These are phyloP conservation scores for Drosophila anceps DNA, from an alignment of 2,888 invertebrate species.

Conservation along the genomic window DNA sequence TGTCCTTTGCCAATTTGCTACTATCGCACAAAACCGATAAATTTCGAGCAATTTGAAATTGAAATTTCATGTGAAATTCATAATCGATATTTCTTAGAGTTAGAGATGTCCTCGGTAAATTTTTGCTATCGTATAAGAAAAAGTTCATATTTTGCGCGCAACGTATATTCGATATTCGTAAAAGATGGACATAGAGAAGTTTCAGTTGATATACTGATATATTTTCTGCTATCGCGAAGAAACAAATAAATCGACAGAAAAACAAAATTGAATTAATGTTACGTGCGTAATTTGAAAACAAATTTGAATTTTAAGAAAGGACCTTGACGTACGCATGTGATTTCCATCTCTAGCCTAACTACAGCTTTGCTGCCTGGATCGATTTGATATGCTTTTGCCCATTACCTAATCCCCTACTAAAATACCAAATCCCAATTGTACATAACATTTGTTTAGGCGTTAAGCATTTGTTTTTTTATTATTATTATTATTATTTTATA, in stretches of 20 bases:
- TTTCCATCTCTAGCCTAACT: slow-evolving; percentile 56
- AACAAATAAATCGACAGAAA: neutral
- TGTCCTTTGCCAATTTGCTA: neutral
- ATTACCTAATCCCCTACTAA: neutral
- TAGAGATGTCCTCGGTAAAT: neutral
- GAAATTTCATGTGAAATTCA: neutral
- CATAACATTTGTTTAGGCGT: slow-evolving; percentile 58
- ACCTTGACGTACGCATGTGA: slow-evolving; percentile 3
- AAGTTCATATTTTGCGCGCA: too few species aligned
- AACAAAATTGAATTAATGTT: neutral
- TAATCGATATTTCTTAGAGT: neutral
- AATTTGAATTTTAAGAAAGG: neutral
- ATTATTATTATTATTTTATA: neutral
- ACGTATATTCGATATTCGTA: neutral
- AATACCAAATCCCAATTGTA: slow-evolving; percentile 47
- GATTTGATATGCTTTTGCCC: slow-evolving; percentile 16
- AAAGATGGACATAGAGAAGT: neutral
- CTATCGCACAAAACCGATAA: neutral
- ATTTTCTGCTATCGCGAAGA: neutral
- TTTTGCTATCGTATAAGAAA: too few species aligned
- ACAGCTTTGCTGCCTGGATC: slow-evolving; percentile 21
- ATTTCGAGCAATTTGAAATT: neutral
- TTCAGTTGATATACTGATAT: neutral
- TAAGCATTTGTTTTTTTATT: neutral
- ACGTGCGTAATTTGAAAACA: neutral